These are phyloP conservation scores for Aptenodytes forsteri DNA, from an alignment of 2,113 vertebrate species.

Conservation along the genomic window DNA sequence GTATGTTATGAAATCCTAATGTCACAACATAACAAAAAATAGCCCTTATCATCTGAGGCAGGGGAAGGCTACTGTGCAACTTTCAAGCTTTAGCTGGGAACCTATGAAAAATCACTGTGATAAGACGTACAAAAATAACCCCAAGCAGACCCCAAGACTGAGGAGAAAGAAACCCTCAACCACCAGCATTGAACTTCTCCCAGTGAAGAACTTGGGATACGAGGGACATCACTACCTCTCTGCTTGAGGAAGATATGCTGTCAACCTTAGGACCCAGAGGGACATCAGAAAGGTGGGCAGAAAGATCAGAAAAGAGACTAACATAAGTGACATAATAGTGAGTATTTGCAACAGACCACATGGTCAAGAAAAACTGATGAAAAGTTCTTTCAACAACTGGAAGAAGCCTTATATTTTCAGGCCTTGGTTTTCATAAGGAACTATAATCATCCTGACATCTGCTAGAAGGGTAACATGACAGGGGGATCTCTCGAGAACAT, in stretches of 20 bases:
- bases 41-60: background rate
- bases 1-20: background rate
- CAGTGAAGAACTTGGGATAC: background rate
- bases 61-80: background rate
- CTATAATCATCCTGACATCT: background rate
- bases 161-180: background rate
- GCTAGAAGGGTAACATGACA: background rate
- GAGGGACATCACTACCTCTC: background rate
- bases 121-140: background rate
- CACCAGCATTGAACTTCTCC: background rate
- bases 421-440: background rate
- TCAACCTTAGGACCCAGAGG: background rate
- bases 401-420: background rate
- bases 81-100: background rate
- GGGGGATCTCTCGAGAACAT: background rate
- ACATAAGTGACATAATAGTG: background rate
- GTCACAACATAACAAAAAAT: background rate
- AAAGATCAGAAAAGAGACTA: background rate
- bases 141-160: background rate
- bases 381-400: background rate
- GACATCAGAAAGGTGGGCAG: background rate
- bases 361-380: background rate
- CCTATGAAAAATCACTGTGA: background rate
- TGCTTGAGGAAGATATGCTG: background rate
- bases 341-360: background rate